Evolutionary conservation across 2,888 invertebrate genomes (phyloP), one percentile per base, ranked within the genome.

Genomic region (Ichneumon xanthorius): DNA sequence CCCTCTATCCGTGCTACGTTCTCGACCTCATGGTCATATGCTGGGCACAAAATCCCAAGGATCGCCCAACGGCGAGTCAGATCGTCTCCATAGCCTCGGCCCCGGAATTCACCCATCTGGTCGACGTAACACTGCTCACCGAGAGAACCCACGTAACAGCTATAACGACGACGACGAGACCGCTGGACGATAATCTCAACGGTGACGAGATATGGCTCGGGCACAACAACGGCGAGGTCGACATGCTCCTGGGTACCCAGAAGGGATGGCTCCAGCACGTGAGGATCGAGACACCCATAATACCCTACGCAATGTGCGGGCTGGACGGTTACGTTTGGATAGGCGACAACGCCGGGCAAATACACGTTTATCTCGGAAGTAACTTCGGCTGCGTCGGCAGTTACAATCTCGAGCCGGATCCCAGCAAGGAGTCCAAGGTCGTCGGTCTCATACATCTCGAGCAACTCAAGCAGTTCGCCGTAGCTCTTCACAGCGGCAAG

Each of bases 1-100:
- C 97, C 3, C 95, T 96, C 75, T 98, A 97, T 94, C 98, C 98
- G 0, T 96, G 97, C 91, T 97, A 98, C 93, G 96, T 99, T 92
- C 95, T 99, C 78, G 99, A 99, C 94, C 95, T 98, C 72, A 99
- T 99, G 98, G 98, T 98, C 0, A 95, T 98, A 9, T 99, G 99
- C 94, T 99, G 99, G 99, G 96, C 97, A 16, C 98, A 98, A 78
- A 95, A 97, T 87, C 97, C 97, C 0, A 96, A 96, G 91, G 97
- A 97, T 91, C 96, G 99, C 7, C 99, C 99, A 0, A 97, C 99
- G 0, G 98, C 99, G 5, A 98, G 98, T 89, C 98, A 99, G 93
- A 97, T 99, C 37, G 98, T 99, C n/a, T 97, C 97, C 2, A 97
- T 98, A 85, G 97, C 97, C 0, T 96, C 97, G 2, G 98, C 98